These are phyloP conservation scores for Tiaroga cobitis DNA, from an alignment of 2,797 vertebrate species.

Conservation along the genomic window DNA sequence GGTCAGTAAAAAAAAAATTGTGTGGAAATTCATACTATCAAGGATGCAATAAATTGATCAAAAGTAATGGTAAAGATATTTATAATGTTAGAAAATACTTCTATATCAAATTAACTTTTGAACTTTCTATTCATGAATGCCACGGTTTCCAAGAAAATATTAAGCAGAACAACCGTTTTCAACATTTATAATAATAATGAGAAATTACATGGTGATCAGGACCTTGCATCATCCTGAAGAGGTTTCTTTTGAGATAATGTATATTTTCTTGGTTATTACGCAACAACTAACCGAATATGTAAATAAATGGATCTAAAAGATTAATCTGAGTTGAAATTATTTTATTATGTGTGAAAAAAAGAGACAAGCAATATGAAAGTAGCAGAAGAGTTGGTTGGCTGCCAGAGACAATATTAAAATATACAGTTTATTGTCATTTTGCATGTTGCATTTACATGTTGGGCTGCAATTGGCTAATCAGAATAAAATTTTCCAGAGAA, in stretches of 20 bases:
- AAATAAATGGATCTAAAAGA: neutral
- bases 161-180: neutral
- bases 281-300: neutral
- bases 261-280: neutral
- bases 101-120: neutral
- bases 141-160: neutral
- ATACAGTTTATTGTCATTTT: neutral
- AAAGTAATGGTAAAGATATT: neutral
- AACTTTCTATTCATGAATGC: neutral
- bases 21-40: neutral
- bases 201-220: too few species aligned
- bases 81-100: neutral
- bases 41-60: neutral
- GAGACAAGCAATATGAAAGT: neutral
- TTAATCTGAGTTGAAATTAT: neutral
- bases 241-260: neutral
- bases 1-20: neutral
- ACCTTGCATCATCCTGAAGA: neutral
- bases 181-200: neutral
- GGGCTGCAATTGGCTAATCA: neutral
- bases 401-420: neutral
- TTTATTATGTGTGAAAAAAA: neutral
- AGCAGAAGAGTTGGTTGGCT: neutral
- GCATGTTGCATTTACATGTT: neutral
- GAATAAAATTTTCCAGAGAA: neutral